Evolutionary conservation across 2,888 invertebrate genomes (phyloP), one percentile per base, ranked within the genome.

Genomic region (Parasteatoda lunata): DNA sequence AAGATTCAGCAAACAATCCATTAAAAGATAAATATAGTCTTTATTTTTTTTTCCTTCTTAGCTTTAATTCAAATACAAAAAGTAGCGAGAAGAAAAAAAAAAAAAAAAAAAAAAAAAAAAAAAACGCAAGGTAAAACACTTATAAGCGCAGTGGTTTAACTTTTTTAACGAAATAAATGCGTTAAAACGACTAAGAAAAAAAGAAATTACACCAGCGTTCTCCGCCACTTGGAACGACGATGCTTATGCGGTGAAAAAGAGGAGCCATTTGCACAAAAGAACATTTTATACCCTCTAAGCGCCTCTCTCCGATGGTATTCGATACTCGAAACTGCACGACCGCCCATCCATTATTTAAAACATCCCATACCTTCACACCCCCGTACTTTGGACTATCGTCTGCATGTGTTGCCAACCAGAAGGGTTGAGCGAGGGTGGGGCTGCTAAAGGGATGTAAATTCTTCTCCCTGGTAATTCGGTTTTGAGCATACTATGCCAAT

Each of bases 341-440:
- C 59, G 15, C 71, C 72, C 72, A 73, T 80, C 80, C 80, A 80
- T 80, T 80, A 80, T 80, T 80, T 80, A 80, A 80, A 80, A 72
- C 80, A 73, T 71, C 80, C 78, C 65, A 30, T 49, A 47, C 47
- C 47, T 47, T 64, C 47, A 13, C 59, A 7, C 4, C 59, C 72
- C 72, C n/a, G 47, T 59, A 71, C 71, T 51, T 45, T n/a, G 47
- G 70, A 79, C 11, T 59, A 59, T 79, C 79, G 79, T 79, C 71
- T 71, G 49, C 66, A 15, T 52, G 59, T 59, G 59, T 59, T 59
- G n/a, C 59, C 59, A 59, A 59, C 59, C n/a, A 59, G n/a, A 9
- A 59, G 30, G n/a, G 64, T 47, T 13, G 47, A 48, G 64, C 15
- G 71, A 73, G 71, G 54, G 47, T 15, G 48, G 54, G 77, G 7